Conservation (phyloP, 1,140 invertebrate genomes). For the Nomia melanderi region DNA sequence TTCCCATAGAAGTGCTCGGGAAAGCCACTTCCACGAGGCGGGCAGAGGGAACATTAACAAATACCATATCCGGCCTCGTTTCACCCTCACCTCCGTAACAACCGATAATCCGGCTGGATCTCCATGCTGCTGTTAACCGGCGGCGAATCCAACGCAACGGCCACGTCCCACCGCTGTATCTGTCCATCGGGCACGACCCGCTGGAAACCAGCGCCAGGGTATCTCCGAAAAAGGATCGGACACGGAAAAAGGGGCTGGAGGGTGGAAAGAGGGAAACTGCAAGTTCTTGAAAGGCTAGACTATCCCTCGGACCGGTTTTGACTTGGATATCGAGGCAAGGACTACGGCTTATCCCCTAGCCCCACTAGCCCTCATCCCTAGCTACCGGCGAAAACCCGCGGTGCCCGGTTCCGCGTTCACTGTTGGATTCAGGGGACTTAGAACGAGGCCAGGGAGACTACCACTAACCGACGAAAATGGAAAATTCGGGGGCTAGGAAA, state of each 20-base stretch:
- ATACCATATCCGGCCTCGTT: constrained; percentile 1
- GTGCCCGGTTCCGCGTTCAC: neutral
- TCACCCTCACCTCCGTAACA: neutral
- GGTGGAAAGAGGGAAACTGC: neutral
- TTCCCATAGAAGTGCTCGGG: neutral
- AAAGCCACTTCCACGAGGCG: neutral
- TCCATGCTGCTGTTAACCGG: constrained; percentile 13
- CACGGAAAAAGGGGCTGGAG: neutral
- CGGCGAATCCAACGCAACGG: neutral
- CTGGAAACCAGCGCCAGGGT: neutral
- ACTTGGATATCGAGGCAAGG: constrained; percentile 45
- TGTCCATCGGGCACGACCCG: constrained; percentile 10
- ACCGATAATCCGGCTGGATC: constrained; percentile 39
- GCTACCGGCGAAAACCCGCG: too few species aligned
- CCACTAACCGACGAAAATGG: constrained; percentile 54
- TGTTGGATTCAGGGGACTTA: neutral
- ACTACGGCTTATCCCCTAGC: constrained; percentile 35
- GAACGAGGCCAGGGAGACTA: neutral
- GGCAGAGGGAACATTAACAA: neutral
- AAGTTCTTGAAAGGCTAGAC: constrained; percentile 29
- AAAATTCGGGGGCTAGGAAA: constrained; percentile 64
- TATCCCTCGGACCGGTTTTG: constrained; percentile 30
- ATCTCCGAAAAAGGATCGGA: neutral
- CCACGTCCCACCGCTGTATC: neutral
- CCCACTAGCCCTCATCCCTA: too few species aligned